These are phyloP conservation scores for Griposia aprilina DNA, from an alignment of 2,888 invertebrate species.

Conservation along the genomic window DNA sequence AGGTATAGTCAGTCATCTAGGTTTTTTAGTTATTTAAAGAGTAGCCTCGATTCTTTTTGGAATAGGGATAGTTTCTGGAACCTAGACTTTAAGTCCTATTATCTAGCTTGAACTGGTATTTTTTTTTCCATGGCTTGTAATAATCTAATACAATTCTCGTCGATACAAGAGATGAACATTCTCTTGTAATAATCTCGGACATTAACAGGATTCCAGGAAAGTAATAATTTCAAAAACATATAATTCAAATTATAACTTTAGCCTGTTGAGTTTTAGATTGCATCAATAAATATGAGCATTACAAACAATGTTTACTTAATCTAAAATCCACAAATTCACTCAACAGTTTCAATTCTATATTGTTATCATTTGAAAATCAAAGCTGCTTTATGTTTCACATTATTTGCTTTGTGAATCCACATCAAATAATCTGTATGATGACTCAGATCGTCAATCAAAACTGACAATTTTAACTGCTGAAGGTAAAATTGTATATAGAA, in stretches of 20 bases:
- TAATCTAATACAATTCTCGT: not conserved
- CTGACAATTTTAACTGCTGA: slow-evolving; percentile 25
- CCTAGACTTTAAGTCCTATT: not conserved
- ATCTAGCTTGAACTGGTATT: no score
- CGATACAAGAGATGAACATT: not conserved
- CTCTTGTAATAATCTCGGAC: slow-evolving; percentile 7
- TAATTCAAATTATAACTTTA: slow-evolving; percentile 4
- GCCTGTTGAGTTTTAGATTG: slow-evolving; percentile 21
- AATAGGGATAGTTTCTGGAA: not conserved
- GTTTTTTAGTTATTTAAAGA: not conserved
- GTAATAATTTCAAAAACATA: slow-evolving; percentile 22
- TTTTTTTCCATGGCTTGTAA: no score
- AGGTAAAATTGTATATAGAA: slow-evolving; percentile 30
- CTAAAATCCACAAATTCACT: slow-evolving; percentile 45
- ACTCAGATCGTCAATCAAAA: slow-evolving; percentile 58
- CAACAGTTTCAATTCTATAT: slow-evolving; percentile 41
- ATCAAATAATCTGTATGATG: slow-evolving; percentile 46
- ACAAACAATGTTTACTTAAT: slow-evolving; percentile 42
- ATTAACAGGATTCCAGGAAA: slow-evolving; percentile 31
- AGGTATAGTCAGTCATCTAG: not conserved
- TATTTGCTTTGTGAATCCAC: slow-evolving; percentile 54
- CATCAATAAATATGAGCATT: slow-evolving; percentile 41
- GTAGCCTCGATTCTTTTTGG: not conserved
- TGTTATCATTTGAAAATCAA: slow-evolving; percentile 54
- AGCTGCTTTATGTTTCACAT: slow-evolving; percentile 40